Evolutionary conservation across 2,797 vertebrate species (phyloP), one percentile per base, ranked within the genome.

Genomic region (Lophotriccus pileatus): DNA sequence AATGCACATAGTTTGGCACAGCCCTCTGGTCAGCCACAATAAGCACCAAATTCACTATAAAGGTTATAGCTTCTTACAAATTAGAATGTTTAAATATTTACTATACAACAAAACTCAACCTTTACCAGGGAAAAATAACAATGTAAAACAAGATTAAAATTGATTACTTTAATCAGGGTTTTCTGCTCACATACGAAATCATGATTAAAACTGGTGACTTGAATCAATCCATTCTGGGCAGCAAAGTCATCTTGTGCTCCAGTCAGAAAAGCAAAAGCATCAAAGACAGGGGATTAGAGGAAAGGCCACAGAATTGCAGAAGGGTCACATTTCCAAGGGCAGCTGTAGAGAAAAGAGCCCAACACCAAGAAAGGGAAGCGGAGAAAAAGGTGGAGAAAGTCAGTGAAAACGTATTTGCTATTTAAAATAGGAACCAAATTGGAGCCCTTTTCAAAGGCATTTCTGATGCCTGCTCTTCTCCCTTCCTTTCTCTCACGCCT

Each of bases 131-230:
- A 92, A 92, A 92, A 92, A 91, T 83, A 93, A 79, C 68, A 88
- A 73, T 87, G 93, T 89, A 95, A 94, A 96, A 94, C 63, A 92
- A 90, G 86, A 90, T 82, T 73, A 73, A 94, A 95, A 96, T 89
- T 92, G 92, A 96, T 97, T 94, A 62, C 52, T 94, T 93, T 79
- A 90, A 96, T 90, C 68, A 89, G 84, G 27, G 59, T 74, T 96
- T 97, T 94, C 86, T 75, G 93, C 72, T 96, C 88, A 93, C 78
- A 95, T 80, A 89, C 10, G 7, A 87, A 94, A 89, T 83, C 68
- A 77, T 39, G 56, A 95, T 89, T 95, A 95, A 95, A 94, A 94
- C 2, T 77, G 77, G 92, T 84, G 63, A 77, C 78, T 93, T 93
- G 60, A 93, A 95, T 93, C 88, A 95, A 93, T 87, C 56, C 68